Evolutionary conservation across 1,140 invertebrate species (phyloP).

Genomic region (Polypedilum vanderplanki): DNA sequence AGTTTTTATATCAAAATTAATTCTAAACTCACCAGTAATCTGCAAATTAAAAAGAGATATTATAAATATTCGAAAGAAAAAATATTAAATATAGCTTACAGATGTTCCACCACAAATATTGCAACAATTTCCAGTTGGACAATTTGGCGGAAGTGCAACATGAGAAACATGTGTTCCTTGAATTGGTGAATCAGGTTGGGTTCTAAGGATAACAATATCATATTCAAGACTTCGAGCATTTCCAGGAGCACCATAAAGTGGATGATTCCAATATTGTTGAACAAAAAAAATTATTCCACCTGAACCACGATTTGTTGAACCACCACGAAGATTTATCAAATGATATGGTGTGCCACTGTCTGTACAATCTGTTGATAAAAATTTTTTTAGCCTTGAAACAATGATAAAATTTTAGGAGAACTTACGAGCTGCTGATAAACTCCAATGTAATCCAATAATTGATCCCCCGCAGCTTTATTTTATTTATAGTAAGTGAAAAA

Average conservation of each 20-base stretch:
- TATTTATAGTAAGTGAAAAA: no score
- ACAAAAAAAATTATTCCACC: not conserved
- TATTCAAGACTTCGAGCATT: not conserved
- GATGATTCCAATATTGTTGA: not conserved
- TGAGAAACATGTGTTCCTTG: not conserved
- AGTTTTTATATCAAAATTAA: not conserved
- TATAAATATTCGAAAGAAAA: no score
- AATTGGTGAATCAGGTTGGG: not conserved
- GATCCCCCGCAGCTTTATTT: not conserved
- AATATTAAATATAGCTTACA: no score
- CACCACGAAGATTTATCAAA: not conserved
- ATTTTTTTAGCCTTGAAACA: no score
- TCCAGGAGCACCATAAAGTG: not conserved
- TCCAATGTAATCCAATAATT: not conserved
- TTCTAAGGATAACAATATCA: not conserved
- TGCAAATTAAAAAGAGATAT: not conserved
- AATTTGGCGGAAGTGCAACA: not conserved
- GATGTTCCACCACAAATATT: not conserved
- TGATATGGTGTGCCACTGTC: not conserved
- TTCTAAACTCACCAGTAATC: not conserved
- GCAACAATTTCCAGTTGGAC: not conserved
- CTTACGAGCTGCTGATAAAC: constrained; percentile 1
- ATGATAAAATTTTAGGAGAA: not conserved
- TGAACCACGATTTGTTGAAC: not conserved
- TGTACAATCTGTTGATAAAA: no score